A percentile compares a stretch with the other conserved stretches of the same genome.
Evolutionary conservation across 2,888 invertebrate species (phyloP).

Genomic region (Drosophila kanekoi): DNA sequence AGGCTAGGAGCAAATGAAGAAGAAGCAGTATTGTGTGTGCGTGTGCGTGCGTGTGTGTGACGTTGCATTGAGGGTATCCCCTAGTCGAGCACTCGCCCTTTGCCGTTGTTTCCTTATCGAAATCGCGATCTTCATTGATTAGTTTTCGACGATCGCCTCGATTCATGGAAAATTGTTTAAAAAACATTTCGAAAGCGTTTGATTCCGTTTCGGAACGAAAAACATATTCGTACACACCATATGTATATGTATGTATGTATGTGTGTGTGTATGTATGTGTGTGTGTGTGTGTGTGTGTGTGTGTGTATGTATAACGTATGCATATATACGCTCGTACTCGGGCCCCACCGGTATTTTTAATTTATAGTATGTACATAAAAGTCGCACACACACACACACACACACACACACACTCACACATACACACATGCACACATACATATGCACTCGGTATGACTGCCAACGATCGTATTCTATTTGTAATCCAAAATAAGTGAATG

Average conservation of each 20-base stretch:
- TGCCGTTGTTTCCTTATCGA: neutral
- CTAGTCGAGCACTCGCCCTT: too few relatives aligned
- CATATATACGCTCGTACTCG: neutral
- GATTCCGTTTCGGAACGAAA: slow-evolving; percentile 6
- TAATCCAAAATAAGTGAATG: slow-evolving; percentile 76
- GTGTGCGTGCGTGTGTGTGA: too few relatives aligned
- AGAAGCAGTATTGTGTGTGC: too few relatives aligned
- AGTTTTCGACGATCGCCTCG: slow-evolving; percentile 16
- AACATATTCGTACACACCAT: neutral
- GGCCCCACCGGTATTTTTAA: slow-evolving; percentile 70
- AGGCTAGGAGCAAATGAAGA: too few relatives aligned
- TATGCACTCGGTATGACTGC: slow-evolving; percentile 43
- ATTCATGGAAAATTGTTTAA: slow-evolving; percentile 8
- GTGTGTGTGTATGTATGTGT: neutral
- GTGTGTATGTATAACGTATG: neutral
- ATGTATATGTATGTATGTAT: neutral
- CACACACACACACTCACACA: slow-evolving; percentile 6
- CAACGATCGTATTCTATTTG: slow-evolving; percentile 80
- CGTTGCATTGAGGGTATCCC: too few relatives aligned
- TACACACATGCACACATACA: slow-evolving; percentile 12
- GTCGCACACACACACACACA: slow-evolving; percentile 9
- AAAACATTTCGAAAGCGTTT: slow-evolving; percentile 16
- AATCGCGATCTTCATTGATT: slow-evolving; percentile 36
- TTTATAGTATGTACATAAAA: slow-evolving; percentile 53
- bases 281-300: neutral